These are phyloP conservation scores for Epinephelus lanceolatus DNA, from an alignment of 2,113 vertebrate genomes.

Conservation along the genomic window DNA sequence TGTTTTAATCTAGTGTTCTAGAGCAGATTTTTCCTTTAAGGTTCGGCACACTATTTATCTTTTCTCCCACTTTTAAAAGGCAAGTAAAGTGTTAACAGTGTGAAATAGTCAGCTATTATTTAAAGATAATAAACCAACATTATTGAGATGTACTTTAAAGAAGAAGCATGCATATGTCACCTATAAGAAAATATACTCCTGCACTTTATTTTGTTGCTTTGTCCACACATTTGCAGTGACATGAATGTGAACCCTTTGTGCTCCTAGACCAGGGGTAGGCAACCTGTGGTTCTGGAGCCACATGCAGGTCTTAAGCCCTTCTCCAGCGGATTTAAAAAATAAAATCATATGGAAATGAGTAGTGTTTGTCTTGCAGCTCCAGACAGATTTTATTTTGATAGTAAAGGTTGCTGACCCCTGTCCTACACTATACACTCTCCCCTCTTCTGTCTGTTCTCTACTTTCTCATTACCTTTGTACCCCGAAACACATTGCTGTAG, in stretches of 20 bases:
- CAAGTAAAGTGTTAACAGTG: not conserved
- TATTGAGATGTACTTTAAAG: not conserved
- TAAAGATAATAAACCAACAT: not conserved
- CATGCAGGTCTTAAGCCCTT: no score
- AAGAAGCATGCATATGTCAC: not conserved
- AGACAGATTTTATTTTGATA: no score
- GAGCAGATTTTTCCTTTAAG: not conserved
- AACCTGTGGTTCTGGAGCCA: no score
- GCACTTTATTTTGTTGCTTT: not conserved
- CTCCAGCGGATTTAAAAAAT: no score
- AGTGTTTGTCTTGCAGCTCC: no score
- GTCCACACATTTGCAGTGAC: not conserved
- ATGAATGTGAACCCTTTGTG: not conserved
- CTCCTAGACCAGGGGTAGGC: no score
- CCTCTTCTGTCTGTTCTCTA: not conserved
- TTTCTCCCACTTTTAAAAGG: not conserved
- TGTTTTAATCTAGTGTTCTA: not conserved
- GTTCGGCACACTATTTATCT: not conserved
- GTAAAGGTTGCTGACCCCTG: no score
- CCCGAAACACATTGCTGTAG: conserved; percentile 95
- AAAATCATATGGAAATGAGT: no score
- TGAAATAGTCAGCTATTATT: not conserved
- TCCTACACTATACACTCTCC: not conserved
- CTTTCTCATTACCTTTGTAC: conserved; percentile 88
- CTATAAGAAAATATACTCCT: not conserved